Conservation (phyloP, 2,888 invertebrate genomes). For the Stratiomys singularior region DNA sequence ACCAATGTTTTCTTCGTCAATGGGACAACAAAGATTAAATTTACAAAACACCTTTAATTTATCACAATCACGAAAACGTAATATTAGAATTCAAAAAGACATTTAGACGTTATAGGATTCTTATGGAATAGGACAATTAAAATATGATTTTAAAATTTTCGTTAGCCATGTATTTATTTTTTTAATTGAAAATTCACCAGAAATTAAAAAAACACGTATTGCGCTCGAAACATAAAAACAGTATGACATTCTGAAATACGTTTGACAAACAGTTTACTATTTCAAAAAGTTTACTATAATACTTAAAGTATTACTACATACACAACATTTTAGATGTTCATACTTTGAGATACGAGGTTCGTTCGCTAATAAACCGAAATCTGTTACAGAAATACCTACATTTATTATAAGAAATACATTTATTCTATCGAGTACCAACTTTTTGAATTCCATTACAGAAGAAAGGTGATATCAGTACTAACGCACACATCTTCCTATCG, state of each 20-base stretch:
- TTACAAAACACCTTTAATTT: background rate
- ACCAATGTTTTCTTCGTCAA: background rate
- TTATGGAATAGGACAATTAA: slow-evolving; percentile 24
- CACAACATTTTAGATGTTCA: too few species aligned
- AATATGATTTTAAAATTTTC: slow-evolving; percentile 27
- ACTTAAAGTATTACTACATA: too few species aligned
- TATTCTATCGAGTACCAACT: too few species aligned
- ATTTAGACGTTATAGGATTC: slow-evolving; percentile 18
- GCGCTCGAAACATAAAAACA: slow-evolving; percentile 38
- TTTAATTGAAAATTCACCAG: background rate
- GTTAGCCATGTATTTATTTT: background rate
- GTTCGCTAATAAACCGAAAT: too few species aligned
- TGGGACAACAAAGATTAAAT: background rate
- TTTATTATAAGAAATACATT: too few species aligned
- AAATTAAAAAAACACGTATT: slow-evolving; percentile 24
- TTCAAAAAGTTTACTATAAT: too few species aligned
- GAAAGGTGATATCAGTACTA: too few species aligned
- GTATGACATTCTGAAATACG: background rate
- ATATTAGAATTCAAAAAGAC: background rate
- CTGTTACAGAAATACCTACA: too few species aligned
- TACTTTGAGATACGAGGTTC: too few species aligned
- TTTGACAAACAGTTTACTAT: too few species aligned
- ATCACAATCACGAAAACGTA: background rate
- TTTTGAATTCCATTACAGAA: too few species aligned
- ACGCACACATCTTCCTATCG: too few species aligned